phyloP scores from a whole-genome alignment of 1,140 invertebrate genomes.

The Zaprionus vittiger region DNA sequence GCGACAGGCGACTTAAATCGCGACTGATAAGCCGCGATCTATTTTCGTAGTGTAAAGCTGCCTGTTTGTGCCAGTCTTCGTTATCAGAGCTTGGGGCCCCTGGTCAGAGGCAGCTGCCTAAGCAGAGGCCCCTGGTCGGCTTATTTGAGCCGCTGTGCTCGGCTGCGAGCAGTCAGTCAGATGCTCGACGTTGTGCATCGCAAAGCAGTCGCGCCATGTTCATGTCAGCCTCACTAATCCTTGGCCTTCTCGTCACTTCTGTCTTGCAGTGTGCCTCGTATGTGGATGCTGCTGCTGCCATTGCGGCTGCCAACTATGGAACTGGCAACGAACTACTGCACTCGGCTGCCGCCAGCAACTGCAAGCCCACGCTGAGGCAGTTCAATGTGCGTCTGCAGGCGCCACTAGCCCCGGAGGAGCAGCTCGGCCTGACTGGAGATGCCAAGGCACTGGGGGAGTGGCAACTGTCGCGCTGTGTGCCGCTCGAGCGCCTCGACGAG shows the following conservation, averaged over 20 bases:
- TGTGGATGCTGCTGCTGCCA: constrained; percentile 58
- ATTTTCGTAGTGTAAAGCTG: constrained; percentile 10
- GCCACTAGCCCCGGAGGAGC: constrained; percentile 76
- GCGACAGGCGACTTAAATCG: constrained; percentile 31
- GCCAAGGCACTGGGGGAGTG: constrained; percentile 84
- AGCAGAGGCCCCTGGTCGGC: neutral
- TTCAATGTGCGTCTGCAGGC: constrained; percentile 64
- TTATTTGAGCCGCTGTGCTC: constrained; percentile 37
- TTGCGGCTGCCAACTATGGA: constrained; percentile 32
- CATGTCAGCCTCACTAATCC: constrained; percentile 48
- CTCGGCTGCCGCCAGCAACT: constrained; percentile 32
- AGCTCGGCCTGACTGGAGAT: constrained; percentile 84
- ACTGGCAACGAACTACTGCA: constrained; percentile 60
- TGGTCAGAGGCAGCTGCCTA: neutral
- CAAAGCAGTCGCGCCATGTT: constrained; percentile 36
- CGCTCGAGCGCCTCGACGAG: constrained; percentile 68
- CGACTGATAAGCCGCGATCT: constrained; percentile 40
- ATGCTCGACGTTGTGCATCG: constrained; percentile 30
- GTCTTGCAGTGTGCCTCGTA: constrained; percentile 72
- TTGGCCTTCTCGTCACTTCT: constrained; percentile 46
- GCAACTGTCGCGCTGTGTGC: constrained; percentile 83
- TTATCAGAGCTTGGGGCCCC: constrained; percentile 23
- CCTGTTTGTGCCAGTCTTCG: neutral
- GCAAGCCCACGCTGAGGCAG: constrained; percentile 59
- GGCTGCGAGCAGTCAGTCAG: constrained; percentile 36